Percentiles rank a stretch among this genome's conserved stretches.
These are phyloP conservation scores for Hippopotamyrus pictus DNA, from an alignment of 2,797 vertebrate species.

Conservation along the genomic window DNA sequence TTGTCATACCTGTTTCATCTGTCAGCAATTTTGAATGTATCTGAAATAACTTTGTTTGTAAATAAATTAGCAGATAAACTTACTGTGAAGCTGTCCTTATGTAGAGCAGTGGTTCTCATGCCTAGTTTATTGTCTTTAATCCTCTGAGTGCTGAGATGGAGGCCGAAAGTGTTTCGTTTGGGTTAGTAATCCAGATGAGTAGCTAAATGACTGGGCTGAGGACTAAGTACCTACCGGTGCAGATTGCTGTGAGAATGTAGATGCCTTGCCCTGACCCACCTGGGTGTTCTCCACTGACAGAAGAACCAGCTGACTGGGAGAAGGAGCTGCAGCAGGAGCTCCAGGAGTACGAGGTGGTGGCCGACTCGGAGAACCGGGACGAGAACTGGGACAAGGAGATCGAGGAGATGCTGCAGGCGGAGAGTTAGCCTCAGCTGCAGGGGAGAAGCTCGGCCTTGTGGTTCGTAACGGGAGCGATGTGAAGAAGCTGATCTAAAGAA, in stretches of 20 bases:
- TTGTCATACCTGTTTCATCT: neutral
- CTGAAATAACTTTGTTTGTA: neutral
- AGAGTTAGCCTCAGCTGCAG: neutral
- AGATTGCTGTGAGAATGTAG: neutral
- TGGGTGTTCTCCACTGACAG: conserved; percentile 43
- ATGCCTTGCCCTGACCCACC: neutral
- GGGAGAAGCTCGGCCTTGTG: neutral
- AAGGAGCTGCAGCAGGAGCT: conserved; percentile 89
- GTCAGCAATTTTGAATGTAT: neutral
- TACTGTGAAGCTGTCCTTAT: neutral
- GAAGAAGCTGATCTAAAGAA: neutral
- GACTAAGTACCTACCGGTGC: neutral
- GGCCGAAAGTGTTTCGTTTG: neutral
- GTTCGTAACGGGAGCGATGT: conserved; percentile 1
- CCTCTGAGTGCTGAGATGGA: neutral
- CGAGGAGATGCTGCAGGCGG: conserved; percentile 83
- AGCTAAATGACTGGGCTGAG: neutral
- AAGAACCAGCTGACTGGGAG: conserved; percentile 85
- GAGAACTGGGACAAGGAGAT: conserved; percentile 95
- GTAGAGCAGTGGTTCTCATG: neutral
- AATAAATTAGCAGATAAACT: neutral
- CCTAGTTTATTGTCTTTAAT: neutral
- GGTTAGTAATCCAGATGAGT: neutral
- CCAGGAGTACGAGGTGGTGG: conserved; percentile 88
- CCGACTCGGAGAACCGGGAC: conserved; percentile 46